phyloP scores from a whole-genome alignment of 2,888 invertebrate species.

The Pammene fasciana region DNA sequence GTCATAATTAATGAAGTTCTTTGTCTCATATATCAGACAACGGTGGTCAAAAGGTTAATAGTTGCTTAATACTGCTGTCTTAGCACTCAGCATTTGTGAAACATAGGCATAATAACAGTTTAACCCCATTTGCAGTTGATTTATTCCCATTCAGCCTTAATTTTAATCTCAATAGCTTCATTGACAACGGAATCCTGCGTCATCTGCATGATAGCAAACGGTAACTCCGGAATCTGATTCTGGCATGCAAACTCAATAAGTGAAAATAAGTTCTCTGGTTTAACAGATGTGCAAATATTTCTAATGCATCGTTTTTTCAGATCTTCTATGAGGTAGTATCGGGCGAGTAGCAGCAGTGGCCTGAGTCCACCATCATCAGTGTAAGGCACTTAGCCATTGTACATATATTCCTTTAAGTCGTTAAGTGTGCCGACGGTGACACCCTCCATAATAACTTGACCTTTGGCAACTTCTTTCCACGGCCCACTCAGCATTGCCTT shows the following conservation, averaged over 20 bases:
- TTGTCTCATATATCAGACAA: no score
- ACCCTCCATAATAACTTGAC: not conserved
- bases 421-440: slow-evolving; percentile 3
- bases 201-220: slow-evolving; percentile 6
- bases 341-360: slow-evolving; percentile 3
- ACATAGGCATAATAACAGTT: no score
- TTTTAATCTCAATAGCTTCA: not conserved
- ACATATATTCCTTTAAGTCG: slow-evolving; percentile 11
- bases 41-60: no score
- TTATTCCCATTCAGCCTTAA: not conserved
- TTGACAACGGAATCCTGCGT: not conserved
- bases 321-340: not conserved
- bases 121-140: not conserved
- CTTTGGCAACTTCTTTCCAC: slow-evolving; percentile 6
- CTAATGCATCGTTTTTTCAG: slow-evolving; percentile 9
- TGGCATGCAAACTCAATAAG: slow-evolving; percentile 4
- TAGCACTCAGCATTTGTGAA: no score
- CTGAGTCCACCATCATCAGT: not conserved
- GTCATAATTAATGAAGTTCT: no score
- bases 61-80: no score
- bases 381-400: not conserved
- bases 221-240: slow-evolving; percentile 5
- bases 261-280: not conserved
- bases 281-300: not conserved
- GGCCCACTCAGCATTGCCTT: not conserved